A percentile compares a stretch with the other conserved stretches of the same genome.
Conservation (phyloP, 2,113 vertebrate species). For the Brevimyrus niger region DNA sequence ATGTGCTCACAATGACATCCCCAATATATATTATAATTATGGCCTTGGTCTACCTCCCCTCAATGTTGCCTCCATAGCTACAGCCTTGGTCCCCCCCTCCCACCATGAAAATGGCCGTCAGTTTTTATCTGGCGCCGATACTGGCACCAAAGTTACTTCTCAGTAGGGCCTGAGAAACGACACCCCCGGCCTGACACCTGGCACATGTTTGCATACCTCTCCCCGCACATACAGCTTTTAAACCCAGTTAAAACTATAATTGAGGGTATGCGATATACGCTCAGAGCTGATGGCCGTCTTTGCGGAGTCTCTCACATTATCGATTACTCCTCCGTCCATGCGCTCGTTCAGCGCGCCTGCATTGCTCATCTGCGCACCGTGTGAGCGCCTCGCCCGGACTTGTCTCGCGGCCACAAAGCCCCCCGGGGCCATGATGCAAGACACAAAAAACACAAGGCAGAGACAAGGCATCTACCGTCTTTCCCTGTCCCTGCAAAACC, state of each 20-base stretch:
- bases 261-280: background rate
- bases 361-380: background rate
- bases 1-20: no score
- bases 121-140: background rate
- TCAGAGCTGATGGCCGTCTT: no score
- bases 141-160: background rate
- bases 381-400: background rate
- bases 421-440: background rate
- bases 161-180: background rate
- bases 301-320: background rate
- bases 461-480: background rate
- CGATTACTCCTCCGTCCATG: background rate
- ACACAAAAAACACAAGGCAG: background rate
- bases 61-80: background rate
- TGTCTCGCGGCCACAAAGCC: background rate
- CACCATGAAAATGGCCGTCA: background rate
- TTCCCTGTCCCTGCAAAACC: background rate
- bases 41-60: no score
- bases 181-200: background rate
- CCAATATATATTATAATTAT: no score
- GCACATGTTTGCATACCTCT: background rate
- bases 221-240: background rate
- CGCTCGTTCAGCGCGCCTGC: no score
- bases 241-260: background rate
- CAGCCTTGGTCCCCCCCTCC: background rate